phyloP scores from a whole-genome alignment of 2,797 vertebrate species.

The Vipera ursinii region DNA sequence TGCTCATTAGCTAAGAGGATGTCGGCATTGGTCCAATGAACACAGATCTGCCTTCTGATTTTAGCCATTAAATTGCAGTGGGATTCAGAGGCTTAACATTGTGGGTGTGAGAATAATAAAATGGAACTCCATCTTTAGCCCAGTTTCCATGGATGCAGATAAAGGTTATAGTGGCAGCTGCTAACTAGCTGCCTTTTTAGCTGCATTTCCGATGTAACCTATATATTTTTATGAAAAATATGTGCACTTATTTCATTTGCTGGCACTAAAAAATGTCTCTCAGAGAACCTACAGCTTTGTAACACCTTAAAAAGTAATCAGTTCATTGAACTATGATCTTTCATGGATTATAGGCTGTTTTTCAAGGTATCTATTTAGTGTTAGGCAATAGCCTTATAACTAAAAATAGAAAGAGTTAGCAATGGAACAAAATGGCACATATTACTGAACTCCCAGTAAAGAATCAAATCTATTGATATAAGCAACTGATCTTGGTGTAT shows the following conservation, averaged over 20 bases:
- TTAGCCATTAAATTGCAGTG: conserved; percentile 84
- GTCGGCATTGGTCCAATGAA: conserved; percentile 94
- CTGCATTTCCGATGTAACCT: conserved; percentile 66
- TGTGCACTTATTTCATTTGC: conserved; percentile 38
- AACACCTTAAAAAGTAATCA: not conserved
- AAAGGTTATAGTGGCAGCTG: conserved; percentile 90
- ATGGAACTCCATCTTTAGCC: conserved; percentile 82
- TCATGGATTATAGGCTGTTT: not conserved
- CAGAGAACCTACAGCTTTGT: conserved; percentile 1
- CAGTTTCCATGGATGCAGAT: conserved; percentile 87
- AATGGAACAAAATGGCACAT: not conserved
- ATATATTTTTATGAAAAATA: conserved; percentile 62
- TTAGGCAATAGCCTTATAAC: not conserved
- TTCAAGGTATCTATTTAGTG: not conserved
- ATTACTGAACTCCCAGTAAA: not conserved
- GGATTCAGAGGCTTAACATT: conserved; percentile 82
- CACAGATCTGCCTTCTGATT: conserved; percentile 86
- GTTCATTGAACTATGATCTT: not conserved
- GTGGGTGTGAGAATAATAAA: conserved; percentile 85
- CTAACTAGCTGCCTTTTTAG: conserved; percentile 86
- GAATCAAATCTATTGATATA: not conserved
- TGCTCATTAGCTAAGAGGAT: conserved; percentile 95
- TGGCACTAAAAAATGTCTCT: conserved; percentile 42
- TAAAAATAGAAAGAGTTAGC: not conserved
- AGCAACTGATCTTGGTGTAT: not conserved